These are phyloP conservation scores for Gerosis bhagava DNA, from an alignment of 2,888 invertebrate genomes.

Conservation along the genomic window DNA sequence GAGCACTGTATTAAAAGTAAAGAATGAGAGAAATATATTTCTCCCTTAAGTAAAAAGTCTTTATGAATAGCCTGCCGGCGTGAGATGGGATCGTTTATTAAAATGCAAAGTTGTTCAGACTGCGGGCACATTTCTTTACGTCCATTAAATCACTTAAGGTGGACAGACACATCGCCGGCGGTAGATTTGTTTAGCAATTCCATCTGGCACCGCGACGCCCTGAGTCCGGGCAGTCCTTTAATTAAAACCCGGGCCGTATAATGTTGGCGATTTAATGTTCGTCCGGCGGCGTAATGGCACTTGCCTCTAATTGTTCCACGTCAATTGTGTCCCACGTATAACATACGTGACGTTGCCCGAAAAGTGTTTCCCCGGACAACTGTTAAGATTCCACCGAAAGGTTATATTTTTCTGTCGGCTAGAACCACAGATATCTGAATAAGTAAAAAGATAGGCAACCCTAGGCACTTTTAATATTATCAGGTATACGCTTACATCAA, in stretches of 20 bases:
- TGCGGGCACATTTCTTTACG: slow-evolving; percentile 74
- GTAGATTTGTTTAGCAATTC: slow-evolving; percentile 82
- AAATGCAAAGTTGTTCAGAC: slow-evolving; percentile 10
- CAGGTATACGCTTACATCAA: too few relatives aligned
- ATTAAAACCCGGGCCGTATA: slow-evolving; percentile 77
- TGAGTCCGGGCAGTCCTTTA: slow-evolving; percentile 77
- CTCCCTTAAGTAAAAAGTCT: slow-evolving; percentile 1
- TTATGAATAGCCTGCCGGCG: slow-evolving; percentile 6
- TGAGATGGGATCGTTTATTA: slow-evolving; percentile 6
- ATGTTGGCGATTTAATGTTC: slow-evolving; percentile 77
- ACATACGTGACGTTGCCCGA: slow-evolving; percentile 33
- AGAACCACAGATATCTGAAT: too few relatives aligned
- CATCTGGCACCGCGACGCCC: slow-evolving; percentile 67
- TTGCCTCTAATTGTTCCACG: slow-evolving; percentile 74
- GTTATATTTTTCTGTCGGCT: neutral
- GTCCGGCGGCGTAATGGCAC: slow-evolving; percentile 73
- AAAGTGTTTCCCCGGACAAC: slow-evolving; percentile 21
- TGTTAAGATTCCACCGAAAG: slow-evolving; percentile 8
- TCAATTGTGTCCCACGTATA: slow-evolving; percentile 63
- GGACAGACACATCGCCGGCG: slow-evolving; percentile 79
- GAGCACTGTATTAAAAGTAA: neutral
- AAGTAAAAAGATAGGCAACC: too few relatives aligned
- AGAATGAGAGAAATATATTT: slow-evolving; percentile 8
- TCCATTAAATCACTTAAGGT: slow-evolving; percentile 82
- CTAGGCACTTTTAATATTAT: too few relatives aligned